A percentile compares a stretch with the other conserved stretches of the same genome.
These are phyloP conservation scores for Caenorhabditis tropicalis DNA, from an alignment of 1,140 invertebrate species.

Conservation along the genomic window DNA sequence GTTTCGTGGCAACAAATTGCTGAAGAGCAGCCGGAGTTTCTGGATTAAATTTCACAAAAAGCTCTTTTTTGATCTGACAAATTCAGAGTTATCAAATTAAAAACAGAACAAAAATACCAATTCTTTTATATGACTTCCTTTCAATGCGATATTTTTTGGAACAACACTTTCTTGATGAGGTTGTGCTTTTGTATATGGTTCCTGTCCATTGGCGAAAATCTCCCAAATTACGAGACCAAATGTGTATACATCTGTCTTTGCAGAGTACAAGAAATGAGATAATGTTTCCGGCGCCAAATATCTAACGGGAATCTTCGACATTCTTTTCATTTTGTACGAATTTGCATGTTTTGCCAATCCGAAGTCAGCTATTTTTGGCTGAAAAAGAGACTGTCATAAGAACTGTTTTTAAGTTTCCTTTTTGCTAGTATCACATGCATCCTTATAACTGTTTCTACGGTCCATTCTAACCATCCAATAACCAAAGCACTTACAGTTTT, in stretches of 20 bases:
- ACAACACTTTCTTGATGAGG: conserved; percentile 9
- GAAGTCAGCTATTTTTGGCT: conserved; percentile 23
- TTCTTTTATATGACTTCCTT: background rate
- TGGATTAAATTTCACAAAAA: conserved; percentile 1
- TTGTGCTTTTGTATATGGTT: conserved; percentile 21
- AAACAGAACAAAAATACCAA: background rate
- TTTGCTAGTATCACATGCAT: no score
- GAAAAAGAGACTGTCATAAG: background rate
- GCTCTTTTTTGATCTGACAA: conserved; percentile 6
- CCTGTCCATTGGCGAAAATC: conserved; percentile 4
- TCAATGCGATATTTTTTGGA: background rate
- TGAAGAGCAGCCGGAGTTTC: conserved; percentile 4
- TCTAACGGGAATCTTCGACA: background rate
- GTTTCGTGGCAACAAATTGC: background rate
- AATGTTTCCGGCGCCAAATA: conserved; percentile 19
- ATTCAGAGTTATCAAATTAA: background rate
- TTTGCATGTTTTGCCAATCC: conserved; percentile 20
- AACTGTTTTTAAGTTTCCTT: no score
- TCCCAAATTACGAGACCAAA: conserved; percentile 23
- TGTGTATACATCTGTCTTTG: conserved; percentile 11
- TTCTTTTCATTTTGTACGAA: conserved; percentile 3
- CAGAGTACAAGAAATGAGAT: background rate
- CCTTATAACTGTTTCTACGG: no score
- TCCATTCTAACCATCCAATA: background rate
- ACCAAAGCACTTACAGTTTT: background rate